Base-by-base conservation (phyloP, 2,113 vertebrate species). In the Nannospalax galili region DNA sequence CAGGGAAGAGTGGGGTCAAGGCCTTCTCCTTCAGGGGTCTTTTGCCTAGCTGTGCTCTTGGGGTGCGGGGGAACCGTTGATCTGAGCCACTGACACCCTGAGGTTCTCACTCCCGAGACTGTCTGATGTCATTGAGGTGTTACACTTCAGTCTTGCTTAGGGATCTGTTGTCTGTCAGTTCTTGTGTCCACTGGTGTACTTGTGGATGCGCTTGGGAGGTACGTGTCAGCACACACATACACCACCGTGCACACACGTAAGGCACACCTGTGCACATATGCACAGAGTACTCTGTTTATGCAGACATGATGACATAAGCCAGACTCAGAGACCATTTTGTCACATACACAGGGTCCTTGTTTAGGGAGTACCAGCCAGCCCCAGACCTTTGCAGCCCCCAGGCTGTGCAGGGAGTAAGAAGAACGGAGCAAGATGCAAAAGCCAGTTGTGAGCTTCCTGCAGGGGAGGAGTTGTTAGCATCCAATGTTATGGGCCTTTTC, bases 281-380 rank as follows among this genome's bases (percentile, higher is more conserved):
- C 4, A 1, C 40, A 26, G 60, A 62, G 37, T 0, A 16, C 26
- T 10, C 16, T 0, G 14, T 4, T 64, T 11, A 26, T 19, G 16
- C 14, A 32, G n/a, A 14, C 9, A 0, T 3, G 8, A 4, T 24
- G 20, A 1, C 11, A 1, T 0, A 24, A 42, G 3, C 52, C 11
- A 1, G 82, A n/a, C 32, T 22, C 45, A 3, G 52, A 40, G 79
- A 65, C 26, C 9, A 6, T 84, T 16, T 14, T 1, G 32, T n/a
- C 52, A 1, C 58, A 20, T 2, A 22, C n/a, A 37, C 4, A 11
- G 80, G 75, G 17, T 1, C 1, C 40, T 64, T n/a, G 1, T 35
- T 65, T 16, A 5, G 69, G 30, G 62, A 67, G 35, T 14, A 7
- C 65, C 11, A 20, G 5, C 58, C 10, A 42, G 32, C 12, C 0